A percentile compares a stretch with the other conserved stretches of the same genome.
Conservation (phyloP, 92 coral and sea anemone genomes). For the Muricea muricata region DNA sequence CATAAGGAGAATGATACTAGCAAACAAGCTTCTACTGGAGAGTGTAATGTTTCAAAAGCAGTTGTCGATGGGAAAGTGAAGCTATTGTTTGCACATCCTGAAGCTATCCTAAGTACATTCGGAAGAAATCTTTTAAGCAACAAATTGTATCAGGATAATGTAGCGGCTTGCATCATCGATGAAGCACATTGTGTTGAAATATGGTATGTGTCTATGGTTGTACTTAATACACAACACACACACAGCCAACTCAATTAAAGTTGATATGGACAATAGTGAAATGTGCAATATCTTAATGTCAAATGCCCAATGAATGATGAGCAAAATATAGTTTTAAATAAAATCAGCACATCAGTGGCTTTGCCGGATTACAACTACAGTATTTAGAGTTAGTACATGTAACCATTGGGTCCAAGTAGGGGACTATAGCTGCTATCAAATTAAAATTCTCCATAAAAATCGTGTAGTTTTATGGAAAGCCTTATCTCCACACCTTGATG, state of each 20-base stretch:
- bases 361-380: no score
- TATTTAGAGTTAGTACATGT: no score
- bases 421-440: neutral
- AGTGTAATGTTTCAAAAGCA: neutral
- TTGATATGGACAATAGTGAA: no score
- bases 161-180: constrained; percentile 62
- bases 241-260: no score
- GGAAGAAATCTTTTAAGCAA: constrained; percentile 53
- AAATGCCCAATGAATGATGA: no score
- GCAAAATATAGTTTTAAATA: no score
- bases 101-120: constrained; percentile 45
- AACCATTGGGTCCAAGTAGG: no score
- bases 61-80: constrained; percentile 9
- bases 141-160: constrained; percentile 53
- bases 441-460: neutral
- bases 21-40: neutral
- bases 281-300: no score
- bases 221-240: no score
- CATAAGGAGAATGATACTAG: neutral
- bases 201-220: constrained; percentile 51
- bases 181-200: constrained; percentile 67
- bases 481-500: neutral
- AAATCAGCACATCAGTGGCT: no score
- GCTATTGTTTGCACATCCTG: constrained; percentile 54
- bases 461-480: neutral